A percentile compares a stretch with the other conserved stretches of the same genome.
Conservation (phyloP, 2,797 vertebrate genomes). For the Crax fasciolata region DNA sequence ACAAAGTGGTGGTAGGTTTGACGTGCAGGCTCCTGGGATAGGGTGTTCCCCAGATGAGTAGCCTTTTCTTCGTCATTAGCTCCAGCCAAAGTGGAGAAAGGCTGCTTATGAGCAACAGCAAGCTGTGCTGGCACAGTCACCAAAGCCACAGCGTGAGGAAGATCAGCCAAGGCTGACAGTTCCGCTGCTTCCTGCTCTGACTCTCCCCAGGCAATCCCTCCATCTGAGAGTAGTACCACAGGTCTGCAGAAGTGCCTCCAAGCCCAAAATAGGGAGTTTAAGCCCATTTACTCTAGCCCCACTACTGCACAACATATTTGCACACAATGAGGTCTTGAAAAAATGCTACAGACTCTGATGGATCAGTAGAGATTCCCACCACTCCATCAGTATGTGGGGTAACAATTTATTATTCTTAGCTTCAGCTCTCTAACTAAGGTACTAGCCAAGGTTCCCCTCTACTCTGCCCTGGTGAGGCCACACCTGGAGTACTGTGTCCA, state of each 20-base stretch:
- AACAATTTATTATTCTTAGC: background rate
- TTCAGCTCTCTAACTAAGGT: background rate
- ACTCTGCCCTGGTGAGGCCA: too few relatives aligned
- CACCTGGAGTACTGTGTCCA: too few relatives aligned
- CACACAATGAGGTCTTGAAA: background rate
- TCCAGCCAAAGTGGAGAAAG: background rate
- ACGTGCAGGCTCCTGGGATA: background rate
- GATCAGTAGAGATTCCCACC: background rate
- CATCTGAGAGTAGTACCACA: background rate
- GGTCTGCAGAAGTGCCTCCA: background rate
- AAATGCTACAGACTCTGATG: background rate
- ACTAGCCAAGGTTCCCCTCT: background rate
- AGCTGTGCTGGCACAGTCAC: background rate
- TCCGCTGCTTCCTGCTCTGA: background rate
- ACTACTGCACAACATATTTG: background rate
- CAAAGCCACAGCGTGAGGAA: fast-evolving
- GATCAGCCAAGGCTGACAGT: background rate
- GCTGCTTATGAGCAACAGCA: background rate
- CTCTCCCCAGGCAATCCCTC: background rate
- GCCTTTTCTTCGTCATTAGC: background rate
- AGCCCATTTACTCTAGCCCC: background rate
- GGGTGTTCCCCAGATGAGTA: background rate
- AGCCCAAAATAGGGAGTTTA: background rate
- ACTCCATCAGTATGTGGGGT: background rate
- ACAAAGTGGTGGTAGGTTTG: background rate